Base-by-base conservation (phyloP, 1,140 invertebrate species). In the Bombyx mori region DNA sequence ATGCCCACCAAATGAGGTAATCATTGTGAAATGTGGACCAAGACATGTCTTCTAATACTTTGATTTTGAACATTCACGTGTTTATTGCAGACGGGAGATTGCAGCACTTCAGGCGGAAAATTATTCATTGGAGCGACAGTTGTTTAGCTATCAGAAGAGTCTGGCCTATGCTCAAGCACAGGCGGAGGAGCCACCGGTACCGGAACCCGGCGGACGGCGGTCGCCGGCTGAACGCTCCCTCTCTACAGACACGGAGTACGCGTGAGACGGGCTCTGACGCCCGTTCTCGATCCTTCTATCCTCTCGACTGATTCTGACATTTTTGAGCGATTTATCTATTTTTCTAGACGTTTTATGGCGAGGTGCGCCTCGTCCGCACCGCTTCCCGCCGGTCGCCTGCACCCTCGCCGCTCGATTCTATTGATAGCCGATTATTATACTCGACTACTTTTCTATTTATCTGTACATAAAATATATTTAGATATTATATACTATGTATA, bases 61-160 rank as follows among this genome's bases (percentile, higher is more conserved):
- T 56, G 10, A 52, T 46, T 1, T 50, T 45, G 26, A 50, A 42
- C 22, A 9, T 35, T 35, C 42, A 12, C 1, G 10, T 44, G 57
- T 64, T 68, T 44, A 52, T 69, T 75, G 42, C 88, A 95, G 94
- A 75, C 90, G 94, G 43, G 95, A 97, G 81, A 95, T 97, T 59
- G 89, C 91, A 54, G 93, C 93, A 2, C 88, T 97, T 7, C 95
- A 96, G 77, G 92, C 94, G 6, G 95, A 97, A 81, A 96, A 97
- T 76, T 95, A 95, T 77, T 93, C 92, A 44, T 86, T 97, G 60
- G 95, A 97, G 80, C 89, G 95, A 60, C 94, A 97, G 82, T 80
- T 97, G 45, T 94, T 96, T 88, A 95, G 93, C 76, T 96, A 96
- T 77, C 95, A 96, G 79, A 94, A 95, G 78, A 94, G 93, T 68